A percentile compares a stretch with the other conserved stretches of the same genome.
Evolutionary conservation across 1,140 invertebrate genomes (phyloP).

Genomic region (Coenobita brevimanus): DNA sequence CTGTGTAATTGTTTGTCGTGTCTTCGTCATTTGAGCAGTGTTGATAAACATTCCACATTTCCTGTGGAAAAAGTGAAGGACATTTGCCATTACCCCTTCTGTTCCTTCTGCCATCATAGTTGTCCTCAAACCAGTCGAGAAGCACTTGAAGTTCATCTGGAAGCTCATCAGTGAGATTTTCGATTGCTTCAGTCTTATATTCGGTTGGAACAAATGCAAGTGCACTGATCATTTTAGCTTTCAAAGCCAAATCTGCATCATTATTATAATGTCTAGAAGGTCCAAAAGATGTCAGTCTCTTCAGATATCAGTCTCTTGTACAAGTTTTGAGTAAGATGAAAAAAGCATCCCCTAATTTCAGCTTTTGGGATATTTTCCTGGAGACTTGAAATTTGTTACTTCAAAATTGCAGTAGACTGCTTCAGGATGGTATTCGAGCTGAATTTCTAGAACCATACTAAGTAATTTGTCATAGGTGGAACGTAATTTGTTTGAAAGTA

Average conservation of each 20-base stretch:
- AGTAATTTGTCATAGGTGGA: conserved; percentile 37
- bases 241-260: conserved; percentile 27
- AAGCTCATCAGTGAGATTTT: conserved; percentile 39
- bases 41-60: conserved; percentile 39
- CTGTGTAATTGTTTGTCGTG: too few species aligned
- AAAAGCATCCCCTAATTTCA: too few species aligned
- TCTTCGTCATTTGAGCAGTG: too few species aligned
- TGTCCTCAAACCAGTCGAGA: conserved; percentile 36
- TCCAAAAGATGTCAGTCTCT: conserved; percentile 28
- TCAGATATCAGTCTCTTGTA: conserved; percentile 18
- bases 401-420: conserved; percentile 28
- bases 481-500: conserved; percentile 35
- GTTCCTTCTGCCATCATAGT: too few species aligned
- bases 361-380: too few species aligned
- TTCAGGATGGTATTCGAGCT: conserved; percentile 22
- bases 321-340: conserved; percentile 28
- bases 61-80: conserved; percentile 30
- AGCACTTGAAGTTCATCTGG: conserved; percentile 37
- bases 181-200: conserved; percentile 25
- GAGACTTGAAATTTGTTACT: too few species aligned
- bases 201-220: too few species aligned
- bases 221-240: conserved; percentile 37
- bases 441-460: conserved; percentile 36
- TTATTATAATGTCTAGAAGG: conserved; percentile 30
- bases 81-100: too few species aligned